A percentile compares a stretch with the other conserved stretches of the same genome.
Conservation (phyloP, 30 jellyfish, hydroid and myxozoan species). For the Phacellophora camtschatica region DNA sequence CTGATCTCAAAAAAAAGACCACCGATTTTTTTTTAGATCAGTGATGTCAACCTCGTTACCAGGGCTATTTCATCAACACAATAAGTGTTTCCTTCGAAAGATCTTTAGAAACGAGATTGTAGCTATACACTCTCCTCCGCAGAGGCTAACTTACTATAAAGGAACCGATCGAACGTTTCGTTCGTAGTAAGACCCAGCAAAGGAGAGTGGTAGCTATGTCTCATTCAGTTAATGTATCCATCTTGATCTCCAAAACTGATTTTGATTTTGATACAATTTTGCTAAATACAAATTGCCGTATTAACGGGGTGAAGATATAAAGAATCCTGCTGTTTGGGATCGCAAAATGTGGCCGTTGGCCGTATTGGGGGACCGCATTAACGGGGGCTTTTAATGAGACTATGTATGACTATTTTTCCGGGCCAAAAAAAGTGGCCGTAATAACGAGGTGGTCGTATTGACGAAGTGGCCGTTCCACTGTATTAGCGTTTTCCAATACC, state of each 20-base stretch:
- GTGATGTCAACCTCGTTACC: no score
- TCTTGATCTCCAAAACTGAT: background rate
- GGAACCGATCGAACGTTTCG: no score
- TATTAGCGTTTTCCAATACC: no score
- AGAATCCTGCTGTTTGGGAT: slow-evolving; percentile 13
- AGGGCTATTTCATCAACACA: no score
- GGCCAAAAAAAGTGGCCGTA: slow-evolving; percentile 30
- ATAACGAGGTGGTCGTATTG: slow-evolving; percentile 29
- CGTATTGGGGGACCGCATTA: slow-evolving; percentile 16
- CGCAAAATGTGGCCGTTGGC: slow-evolving; percentile 8
- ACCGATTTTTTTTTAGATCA: no score
- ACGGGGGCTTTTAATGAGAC: slow-evolving; percentile 28
- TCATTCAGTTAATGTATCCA: slow-evolving; percentile 12
- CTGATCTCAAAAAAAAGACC: no score
- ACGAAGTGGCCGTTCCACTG: slow-evolving; percentile 51
- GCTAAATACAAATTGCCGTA: background rate
- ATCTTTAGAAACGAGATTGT: no score
- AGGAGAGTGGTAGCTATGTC: no score
- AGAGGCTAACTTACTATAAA: no score
- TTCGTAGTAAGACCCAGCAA: no score
- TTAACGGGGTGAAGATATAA: slow-evolving; percentile 17
- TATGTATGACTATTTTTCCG: slow-evolving; percentile 21
- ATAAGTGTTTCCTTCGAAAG: no score
- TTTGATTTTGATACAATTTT: background rate
- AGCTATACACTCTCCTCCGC: no score